A percentile compares a stretch with the other conserved stretches of the same genome.
Conservation (phyloP, 2,888 invertebrate species). For the Cerastis leucographa region DNA sequence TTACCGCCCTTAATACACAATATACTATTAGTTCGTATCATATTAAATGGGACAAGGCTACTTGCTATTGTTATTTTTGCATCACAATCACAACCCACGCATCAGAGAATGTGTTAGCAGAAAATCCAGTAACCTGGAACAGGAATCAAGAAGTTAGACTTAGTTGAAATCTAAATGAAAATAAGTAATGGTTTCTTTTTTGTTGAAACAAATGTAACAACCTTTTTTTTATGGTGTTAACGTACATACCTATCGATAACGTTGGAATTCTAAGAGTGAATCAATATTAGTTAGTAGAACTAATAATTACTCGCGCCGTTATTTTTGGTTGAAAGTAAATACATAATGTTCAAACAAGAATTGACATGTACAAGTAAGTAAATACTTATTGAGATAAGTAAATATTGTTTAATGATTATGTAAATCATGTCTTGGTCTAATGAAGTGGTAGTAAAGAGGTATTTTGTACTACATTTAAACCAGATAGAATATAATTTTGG, state of each 20-base stretch:
- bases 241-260: not conserved
- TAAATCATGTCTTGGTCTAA: not conserved
- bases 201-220: not conserved
- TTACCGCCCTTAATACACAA: too few relatives aligned
- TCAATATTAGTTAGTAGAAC: constrained; percentile 13
- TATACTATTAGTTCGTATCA: not conserved
- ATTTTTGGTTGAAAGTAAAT: constrained; percentile 9
- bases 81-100: not conserved
- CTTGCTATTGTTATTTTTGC: not conserved
- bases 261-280: not conserved
- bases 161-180: not conserved
- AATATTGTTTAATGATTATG: constrained; percentile 23
- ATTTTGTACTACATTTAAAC: not conserved
- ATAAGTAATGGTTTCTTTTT: not conserved
- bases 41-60: too few relatives aligned
- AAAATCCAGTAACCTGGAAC: not conserved
- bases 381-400: constrained; percentile 8
- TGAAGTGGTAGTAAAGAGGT: not conserved
- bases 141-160: not conserved
- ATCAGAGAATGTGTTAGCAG: not conserved
- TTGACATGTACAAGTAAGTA: constrained; percentile 7
- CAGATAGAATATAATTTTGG: not conserved
- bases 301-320: constrained; percentile 7
- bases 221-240: not conserved
- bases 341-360: not conserved